phyloP scores from a whole-genome alignment of 2,113 vertebrate species.

The Marmota monax region DNA sequence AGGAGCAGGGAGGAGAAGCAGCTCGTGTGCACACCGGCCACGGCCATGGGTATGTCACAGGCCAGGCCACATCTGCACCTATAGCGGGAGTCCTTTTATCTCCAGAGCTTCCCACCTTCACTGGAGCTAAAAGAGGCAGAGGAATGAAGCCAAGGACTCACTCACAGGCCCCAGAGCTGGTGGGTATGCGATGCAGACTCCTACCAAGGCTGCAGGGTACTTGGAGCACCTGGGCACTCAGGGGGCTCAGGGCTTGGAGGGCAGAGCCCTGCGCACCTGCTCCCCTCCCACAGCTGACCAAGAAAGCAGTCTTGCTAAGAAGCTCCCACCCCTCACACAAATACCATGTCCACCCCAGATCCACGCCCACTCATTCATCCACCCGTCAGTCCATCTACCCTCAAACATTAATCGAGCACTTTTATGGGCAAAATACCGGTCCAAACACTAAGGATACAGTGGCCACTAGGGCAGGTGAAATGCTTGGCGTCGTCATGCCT shows the following conservation, averaged over 20 bases:
- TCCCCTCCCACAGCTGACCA: neutral
- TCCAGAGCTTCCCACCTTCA: neutral
- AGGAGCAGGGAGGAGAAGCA: too few relatives aligned
- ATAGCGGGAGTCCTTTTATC: neutral
- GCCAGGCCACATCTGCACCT: neutral
- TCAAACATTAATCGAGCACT: neutral
- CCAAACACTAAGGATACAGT: neutral
- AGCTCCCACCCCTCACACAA: neutral
- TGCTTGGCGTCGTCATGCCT: neutral
- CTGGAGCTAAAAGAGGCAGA: neutral
- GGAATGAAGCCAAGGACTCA: too few relatives aligned
- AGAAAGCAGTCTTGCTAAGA: neutral
- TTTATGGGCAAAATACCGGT: neutral
- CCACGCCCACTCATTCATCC: neutral
- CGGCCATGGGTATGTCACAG: too few relatives aligned
- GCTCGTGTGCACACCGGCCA: neutral
- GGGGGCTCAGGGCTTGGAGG: accelerated
- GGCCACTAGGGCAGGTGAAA: accelerated
- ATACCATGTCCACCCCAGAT: neutral
- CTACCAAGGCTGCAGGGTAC: neutral
- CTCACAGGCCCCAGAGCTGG: neutral
- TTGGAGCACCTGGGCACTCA: too few relatives aligned
- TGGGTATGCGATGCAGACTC: neutral
- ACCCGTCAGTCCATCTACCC: neutral
- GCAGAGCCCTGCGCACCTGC: neutral